These are phyloP conservation scores for Vombatus ursinus DNA, from an alignment of 2,113 vertebrate species.

Conservation along the genomic window DNA sequence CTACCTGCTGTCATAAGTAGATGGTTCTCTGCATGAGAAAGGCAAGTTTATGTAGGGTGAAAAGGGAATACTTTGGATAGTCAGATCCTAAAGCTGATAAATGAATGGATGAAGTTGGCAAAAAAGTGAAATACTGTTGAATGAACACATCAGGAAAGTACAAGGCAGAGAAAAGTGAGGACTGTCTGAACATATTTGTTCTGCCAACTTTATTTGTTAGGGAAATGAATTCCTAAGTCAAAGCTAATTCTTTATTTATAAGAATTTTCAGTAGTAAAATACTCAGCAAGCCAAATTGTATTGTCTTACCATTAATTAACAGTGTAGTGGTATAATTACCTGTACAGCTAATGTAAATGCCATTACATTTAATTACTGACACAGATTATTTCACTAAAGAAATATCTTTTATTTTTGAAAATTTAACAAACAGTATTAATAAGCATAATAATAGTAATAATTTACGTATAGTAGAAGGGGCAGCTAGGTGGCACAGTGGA, in stretches of 20 bases:
- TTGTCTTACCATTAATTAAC: conserved; percentile 8
- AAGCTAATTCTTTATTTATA: background rate
- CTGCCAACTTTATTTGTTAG: conserved; percentile 39
- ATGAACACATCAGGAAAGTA: background rate
- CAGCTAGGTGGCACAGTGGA: background rate
- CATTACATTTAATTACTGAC: conserved; percentile 31
- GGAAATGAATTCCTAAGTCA: background rate
- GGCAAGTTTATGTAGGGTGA: background rate
- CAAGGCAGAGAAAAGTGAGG: background rate
- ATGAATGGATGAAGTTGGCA: background rate
- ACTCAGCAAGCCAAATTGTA: background rate
- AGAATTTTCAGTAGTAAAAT: background rate
- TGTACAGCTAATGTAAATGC: conserved; percentile 3
- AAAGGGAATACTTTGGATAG: background rate
- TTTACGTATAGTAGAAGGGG: background rate
- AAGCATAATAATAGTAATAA: background rate
- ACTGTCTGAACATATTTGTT: background rate
- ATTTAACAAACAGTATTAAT: background rate
- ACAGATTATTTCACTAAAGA: background rate
- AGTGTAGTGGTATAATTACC: background rate
- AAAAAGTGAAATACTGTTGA: background rate
- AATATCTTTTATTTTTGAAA: background rate
- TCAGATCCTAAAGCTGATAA: background rate
- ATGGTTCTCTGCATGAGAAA: conserved; percentile 8
- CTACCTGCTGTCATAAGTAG: conserved; percentile 12